Conservation (phyloP, 1,140 invertebrate genomes). For the Papilio machaon region DNA sequence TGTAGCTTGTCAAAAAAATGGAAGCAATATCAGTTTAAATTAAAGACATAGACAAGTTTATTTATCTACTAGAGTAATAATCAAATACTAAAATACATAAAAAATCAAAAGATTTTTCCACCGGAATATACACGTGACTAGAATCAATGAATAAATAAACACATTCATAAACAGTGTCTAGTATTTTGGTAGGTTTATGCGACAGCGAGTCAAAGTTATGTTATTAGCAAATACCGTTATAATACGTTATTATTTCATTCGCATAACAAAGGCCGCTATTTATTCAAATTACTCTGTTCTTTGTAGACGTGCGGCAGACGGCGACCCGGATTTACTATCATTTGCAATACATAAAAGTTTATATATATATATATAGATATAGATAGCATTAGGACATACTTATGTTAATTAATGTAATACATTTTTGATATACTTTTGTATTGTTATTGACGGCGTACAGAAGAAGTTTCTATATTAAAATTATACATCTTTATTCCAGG, state of each 20-base stretch:
- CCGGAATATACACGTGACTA: neutral
- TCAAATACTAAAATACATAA: too few species aligned
- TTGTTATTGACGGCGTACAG: neutral
- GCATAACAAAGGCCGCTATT: slow-evolving; percentile 15
- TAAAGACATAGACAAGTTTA: too few species aligned
- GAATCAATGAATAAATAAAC: neutral
- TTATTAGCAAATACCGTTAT: neutral
- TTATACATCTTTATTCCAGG: slow-evolving; percentile 57
- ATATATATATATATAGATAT: too few species aligned
- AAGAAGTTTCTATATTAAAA: neutral
- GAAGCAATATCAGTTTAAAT: too few species aligned
- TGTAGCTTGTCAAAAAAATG: too few species aligned
- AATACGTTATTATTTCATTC: slow-evolving; percentile 12
- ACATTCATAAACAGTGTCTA: neutral
- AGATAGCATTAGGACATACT: neutral
- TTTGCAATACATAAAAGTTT: neutral
- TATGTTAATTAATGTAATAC: neutral
- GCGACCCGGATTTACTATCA: neutral
- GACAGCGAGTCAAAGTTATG: neutral
- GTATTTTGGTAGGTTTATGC: neutral
- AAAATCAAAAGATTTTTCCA: too few species aligned
- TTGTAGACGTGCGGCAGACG: slow-evolving; percentile 2
- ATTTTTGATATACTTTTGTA: too few species aligned
- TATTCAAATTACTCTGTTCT: slow-evolving; percentile 3
- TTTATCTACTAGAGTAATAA: too few species aligned